These are phyloP conservation scores for Anastrepha obliqua DNA, from an alignment of 1,140 invertebrate species.

Conservation along the genomic window DNA sequence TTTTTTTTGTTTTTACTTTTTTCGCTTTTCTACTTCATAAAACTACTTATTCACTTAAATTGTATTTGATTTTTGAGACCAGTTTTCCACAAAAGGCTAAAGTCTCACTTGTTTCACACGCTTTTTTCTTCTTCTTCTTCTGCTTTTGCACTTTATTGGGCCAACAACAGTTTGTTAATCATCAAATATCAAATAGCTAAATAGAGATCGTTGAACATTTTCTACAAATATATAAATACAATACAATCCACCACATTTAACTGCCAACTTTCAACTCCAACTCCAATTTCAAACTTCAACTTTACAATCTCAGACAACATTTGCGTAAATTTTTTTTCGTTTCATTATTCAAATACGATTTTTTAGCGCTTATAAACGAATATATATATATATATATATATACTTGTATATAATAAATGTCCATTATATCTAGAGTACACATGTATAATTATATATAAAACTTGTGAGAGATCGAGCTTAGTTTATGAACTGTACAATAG, in stretches of 20 bases:
- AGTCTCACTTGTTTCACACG: background rate
- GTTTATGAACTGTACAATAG: conserved; percentile 29
- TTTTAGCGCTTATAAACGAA: conserved; percentile 7
- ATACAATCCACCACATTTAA: background rate
- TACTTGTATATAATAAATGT: background rate
- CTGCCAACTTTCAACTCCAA: conserved; percentile 1
- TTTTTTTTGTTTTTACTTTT: background rate
- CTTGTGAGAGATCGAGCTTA: conserved; percentile 30
- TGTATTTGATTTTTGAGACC: background rate
- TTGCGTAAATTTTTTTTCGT: background rate
- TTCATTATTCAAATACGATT: background rate
- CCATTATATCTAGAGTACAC: background rate
- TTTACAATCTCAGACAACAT: background rate
- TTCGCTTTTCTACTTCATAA: too few relatives aligned
- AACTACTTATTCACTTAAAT: background rate
- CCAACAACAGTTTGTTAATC: conserved; percentile 27
- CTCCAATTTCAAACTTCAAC: conserved; percentile 17
- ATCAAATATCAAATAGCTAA: conserved; percentile 23
- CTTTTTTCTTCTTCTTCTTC: background rate
- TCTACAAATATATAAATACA: conserved; percentile 41
- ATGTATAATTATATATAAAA: background rate
- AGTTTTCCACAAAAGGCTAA: background rate
- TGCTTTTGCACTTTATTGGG: background rate
- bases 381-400: background rate
- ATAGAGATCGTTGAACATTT: conserved; percentile 40